Evolutionary conservation across 2,797 vertebrate species (phyloP).

Genomic region (Amblyraja radiata): DNA sequence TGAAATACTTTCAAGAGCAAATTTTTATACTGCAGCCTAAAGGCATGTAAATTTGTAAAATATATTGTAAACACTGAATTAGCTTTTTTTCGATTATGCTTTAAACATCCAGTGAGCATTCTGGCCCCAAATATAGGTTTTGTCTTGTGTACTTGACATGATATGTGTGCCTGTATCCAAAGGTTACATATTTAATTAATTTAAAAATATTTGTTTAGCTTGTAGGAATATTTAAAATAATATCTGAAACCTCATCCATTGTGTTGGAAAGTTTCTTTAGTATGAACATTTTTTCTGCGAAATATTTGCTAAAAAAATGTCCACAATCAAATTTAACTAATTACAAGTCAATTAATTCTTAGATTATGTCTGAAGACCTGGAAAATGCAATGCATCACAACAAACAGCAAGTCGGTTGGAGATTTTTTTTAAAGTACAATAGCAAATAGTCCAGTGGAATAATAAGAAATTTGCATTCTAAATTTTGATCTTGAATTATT

Average conservation of each 20-base stretch:
- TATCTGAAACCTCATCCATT: neutral
- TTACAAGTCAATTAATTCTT: neutral
- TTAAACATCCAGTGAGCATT: neutral
- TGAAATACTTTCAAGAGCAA: slow-evolving; percentile 7
- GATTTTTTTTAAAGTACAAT: no score
- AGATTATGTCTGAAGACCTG: neutral
- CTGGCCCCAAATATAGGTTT: neutral
- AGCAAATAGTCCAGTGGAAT: neutral
- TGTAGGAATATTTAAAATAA: neutral
- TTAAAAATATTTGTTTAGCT: no score
- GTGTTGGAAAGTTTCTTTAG: neutral
- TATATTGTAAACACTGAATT: slow-evolving; percentile 16
- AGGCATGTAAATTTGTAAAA: neutral
- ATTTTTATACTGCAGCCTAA: neutral
- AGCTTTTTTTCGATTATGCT: neutral
- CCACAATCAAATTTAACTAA: neutral
- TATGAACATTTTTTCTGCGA: neutral
- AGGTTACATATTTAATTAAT: neutral
- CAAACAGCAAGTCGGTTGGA: neutral
- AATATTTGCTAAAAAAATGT: neutral
- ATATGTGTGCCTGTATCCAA: neutral
- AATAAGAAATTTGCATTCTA: neutral
- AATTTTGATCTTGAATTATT: neutral
- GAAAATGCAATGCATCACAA: neutral
- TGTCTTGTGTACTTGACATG: slow-evolving; percentile 7